Conservation (phyloP, 2,113 vertebrate genomes). For the Crypturellus undulatus region DNA sequence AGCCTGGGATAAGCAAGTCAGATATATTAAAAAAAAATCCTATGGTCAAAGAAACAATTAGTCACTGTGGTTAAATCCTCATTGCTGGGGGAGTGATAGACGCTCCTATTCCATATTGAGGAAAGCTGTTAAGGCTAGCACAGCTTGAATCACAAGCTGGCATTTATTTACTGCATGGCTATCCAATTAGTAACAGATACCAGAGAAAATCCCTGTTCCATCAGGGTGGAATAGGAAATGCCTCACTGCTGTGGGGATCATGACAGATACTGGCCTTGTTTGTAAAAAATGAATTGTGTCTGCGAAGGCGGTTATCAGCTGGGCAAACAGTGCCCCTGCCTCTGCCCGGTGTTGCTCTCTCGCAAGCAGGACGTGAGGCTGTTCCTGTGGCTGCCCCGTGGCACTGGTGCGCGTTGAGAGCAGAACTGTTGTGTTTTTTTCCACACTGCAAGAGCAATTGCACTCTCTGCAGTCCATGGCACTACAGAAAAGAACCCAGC, state of each 20-base stretch:
- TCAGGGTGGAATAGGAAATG: constrained; percentile 16
- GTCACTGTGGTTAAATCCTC: background rate
- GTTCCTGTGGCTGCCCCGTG: background rate
- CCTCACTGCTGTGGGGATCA: background rate
- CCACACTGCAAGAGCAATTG: background rate
- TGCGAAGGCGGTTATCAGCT: background rate
- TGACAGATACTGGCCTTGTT: background rate
- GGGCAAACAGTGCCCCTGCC: background rate
- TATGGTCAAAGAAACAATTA: background rate
- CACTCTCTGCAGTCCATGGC: background rate
- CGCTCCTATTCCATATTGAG: background rate
- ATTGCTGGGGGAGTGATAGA: background rate
- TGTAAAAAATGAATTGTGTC: background rate
- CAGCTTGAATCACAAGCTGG: background rate
- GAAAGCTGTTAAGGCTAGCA: background rate
- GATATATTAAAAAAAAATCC: background rate
- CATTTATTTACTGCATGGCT: background rate
- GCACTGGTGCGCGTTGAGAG: background rate
- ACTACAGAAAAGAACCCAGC: background rate
- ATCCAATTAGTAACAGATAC: background rate
- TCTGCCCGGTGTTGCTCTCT: background rate
- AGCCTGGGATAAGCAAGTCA: constrained; percentile 5
- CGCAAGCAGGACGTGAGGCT: background rate
- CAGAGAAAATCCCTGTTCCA: background rate
- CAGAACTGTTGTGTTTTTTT: background rate